Evolutionary conservation across 2,797 vertebrate genomes (phyloP).

Genomic region (Rhinichthys osculus): DNA sequence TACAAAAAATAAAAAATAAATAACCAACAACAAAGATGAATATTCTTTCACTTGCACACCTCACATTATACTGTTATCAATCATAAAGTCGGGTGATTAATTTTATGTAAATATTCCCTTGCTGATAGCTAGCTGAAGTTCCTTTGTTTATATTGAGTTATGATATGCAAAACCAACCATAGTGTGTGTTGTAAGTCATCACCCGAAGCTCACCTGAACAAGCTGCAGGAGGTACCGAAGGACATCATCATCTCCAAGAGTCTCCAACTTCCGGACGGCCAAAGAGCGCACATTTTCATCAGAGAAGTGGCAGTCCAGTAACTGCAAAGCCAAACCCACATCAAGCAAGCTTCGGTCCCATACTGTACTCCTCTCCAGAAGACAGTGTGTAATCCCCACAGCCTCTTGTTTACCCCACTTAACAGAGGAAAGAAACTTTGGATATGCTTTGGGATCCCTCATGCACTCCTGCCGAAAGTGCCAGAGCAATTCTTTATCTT

Average conservation of each 20-base stretch:
- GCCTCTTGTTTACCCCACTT: conserved; percentile 95
- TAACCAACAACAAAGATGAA: neutral
- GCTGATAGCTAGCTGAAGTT: conserved; percentile 34
- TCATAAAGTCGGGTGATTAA: neutral
- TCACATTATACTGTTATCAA: neutral
- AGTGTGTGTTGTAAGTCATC: conserved; percentile 3
- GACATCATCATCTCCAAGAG: conserved; percentile 92
- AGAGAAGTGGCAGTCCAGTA: conserved; percentile 96
- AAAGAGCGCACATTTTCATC: conserved; percentile 94
- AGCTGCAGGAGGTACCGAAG: conserved; percentile 95
- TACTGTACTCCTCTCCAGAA: conserved; percentile 86
- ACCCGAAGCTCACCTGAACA: conserved; percentile 87
- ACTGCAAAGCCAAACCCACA: conserved; percentile 95
- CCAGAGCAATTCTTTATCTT: conserved; percentile 98
- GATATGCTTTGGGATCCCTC: conserved; percentile 93
- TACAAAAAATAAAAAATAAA: conserved; percentile 58
- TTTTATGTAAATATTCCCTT: conserved; percentile 20
- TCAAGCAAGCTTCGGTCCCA: conserved; percentile 94
- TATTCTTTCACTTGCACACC: no score
- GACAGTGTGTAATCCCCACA: conserved; percentile 87
- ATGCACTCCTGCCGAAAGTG: conserved; percentile 95
- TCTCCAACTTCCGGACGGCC: conserved; percentile 96
- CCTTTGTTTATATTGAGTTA: conserved; percentile 59
- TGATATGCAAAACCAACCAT: conserved; percentile 68
- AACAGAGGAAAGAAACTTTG: conserved; percentile 95